Base-by-base conservation (phyloP, 2,888 invertebrate species). In the Chrysotoxum bicinctum region DNA sequence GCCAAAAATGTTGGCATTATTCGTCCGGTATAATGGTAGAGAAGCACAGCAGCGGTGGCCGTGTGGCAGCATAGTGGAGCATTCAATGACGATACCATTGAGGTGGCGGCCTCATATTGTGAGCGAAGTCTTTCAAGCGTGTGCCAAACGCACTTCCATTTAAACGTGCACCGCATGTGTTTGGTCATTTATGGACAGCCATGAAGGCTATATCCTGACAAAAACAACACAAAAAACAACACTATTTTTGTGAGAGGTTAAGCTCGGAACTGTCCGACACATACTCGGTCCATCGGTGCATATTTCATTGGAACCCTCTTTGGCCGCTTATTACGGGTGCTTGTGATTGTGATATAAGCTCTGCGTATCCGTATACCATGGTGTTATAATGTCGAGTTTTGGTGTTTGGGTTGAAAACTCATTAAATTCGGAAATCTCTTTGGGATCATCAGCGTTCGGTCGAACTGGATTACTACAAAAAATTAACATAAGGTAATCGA, bases 151-250 rank as follows among this genome's bases (percentile, higher is more conserved):
- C 48, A 26, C 68, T 21, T 58, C 45, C 52, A 52, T 75, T 66
- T 35, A 64, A 68, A 56, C 30, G 56, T 56, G 66, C 48, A 70
- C 75, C 81, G 56, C 75, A 76, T 81, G 76, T 70, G 40, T 58
- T 81, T 58, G 81, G 81, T 75, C 81, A 64, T 69, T 76, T 76
- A 76, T 81, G 64, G 75, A 21, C 56, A 23, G 50, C 48, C 69
- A 76, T 76, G 56, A 35, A 58, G 37, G 19, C 58, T 58, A 37
- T 21, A 58, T 35, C 21, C 58, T 58, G 30, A 56, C 26, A 52
- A 52, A 52, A 30, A 52, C 5, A 10, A 58, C 10, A 58, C 58
- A 32, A 70, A 70, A 48, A 32, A 19, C 48, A 48, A 32, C 32
- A 48, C 8, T n/a, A 37, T 58, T 35, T 2, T 16, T 43, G 68